phyloP scores from a whole-genome alignment of 2,888 invertebrate species.

The Deilephila elpenor region DNA sequence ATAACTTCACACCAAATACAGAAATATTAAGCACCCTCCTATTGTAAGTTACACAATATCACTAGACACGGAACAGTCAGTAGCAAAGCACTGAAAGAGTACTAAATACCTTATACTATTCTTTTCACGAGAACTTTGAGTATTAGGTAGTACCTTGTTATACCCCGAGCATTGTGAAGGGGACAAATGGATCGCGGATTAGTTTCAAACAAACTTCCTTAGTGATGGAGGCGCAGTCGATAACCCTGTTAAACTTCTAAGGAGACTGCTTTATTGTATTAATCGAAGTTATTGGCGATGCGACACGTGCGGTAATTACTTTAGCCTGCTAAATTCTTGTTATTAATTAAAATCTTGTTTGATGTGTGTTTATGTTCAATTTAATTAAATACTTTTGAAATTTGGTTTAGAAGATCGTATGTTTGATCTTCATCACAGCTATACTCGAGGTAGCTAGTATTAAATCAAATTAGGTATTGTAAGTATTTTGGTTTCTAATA shows the following conservation, averaged over 20 bases:
- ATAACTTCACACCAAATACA: not conserved
- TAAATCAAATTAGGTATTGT: too few relatives aligned
- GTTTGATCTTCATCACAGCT: too few relatives aligned
- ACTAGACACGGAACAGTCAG: not conserved
- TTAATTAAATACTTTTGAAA: too few relatives aligned
- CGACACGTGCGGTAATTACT: not conserved
- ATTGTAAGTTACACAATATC: not conserved
- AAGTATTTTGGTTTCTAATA: too few relatives aligned
- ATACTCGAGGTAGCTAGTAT: too few relatives aligned
- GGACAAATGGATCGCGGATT: slow-evolving; percentile 35
- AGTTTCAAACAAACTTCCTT: slow-evolving; percentile 47
- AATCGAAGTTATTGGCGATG: not conserved
- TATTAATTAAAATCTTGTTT: too few relatives aligned
- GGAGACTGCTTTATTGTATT: slow-evolving; percentile 29
- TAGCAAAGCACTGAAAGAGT: not conserved
- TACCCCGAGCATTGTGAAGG: slow-evolving; percentile 13
- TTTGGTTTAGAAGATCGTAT: too few relatives aligned
- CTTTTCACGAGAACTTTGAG: slow-evolving; percentile 25
- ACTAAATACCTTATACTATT: slow-evolving; percentile 13
- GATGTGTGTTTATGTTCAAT: not conserved
- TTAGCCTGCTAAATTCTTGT: not conserved
- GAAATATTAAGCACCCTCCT: too few relatives aligned
- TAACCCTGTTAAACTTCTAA: slow-evolving; percentile 38
- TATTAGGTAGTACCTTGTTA: slow-evolving; percentile 16
- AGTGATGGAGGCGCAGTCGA: slow-evolving; percentile 31